A percentile compares a stretch with the other conserved stretches of the same genome.
Conservation (phyloP, 2,797 vertebrate species). For the Molossus alvarezi region DNA sequence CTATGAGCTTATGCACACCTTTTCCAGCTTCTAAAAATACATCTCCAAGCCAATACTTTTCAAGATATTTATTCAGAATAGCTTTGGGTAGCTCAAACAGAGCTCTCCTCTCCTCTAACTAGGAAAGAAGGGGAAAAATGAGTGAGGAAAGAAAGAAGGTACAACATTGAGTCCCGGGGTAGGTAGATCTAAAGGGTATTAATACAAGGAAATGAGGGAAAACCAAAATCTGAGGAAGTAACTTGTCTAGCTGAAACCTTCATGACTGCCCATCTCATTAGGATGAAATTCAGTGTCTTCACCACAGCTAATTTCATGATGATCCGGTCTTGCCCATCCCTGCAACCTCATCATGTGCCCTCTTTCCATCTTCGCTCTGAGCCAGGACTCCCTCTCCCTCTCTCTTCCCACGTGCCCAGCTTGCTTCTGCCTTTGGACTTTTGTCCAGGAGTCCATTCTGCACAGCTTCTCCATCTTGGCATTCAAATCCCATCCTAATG, state of each 20-base stretch:
- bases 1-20: neutral
- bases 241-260: neutral
- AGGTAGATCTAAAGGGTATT: neutral
- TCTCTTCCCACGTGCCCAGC: neutral
- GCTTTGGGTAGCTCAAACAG: neutral
- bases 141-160: neutral
- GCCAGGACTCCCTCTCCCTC: neutral
- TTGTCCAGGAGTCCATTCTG: neutral
- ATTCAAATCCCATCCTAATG: neutral
- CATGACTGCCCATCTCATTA: neutral
- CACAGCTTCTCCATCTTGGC: neutral
- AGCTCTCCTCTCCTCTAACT: neutral
- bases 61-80: neutral
- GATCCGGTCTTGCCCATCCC: neutral
- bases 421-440: neutral
- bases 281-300: neutral
- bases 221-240: neutral
- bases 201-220: neutral
- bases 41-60: neutral
- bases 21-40: constrained; percentile 24
- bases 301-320: neutral
- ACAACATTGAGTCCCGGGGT: rapidly evolving
- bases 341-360: neutral
- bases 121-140: neutral
- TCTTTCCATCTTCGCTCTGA: neutral